Conservation (phyloP, 2,113 vertebrate genomes). For the Gymnogyps californianus region DNA sequence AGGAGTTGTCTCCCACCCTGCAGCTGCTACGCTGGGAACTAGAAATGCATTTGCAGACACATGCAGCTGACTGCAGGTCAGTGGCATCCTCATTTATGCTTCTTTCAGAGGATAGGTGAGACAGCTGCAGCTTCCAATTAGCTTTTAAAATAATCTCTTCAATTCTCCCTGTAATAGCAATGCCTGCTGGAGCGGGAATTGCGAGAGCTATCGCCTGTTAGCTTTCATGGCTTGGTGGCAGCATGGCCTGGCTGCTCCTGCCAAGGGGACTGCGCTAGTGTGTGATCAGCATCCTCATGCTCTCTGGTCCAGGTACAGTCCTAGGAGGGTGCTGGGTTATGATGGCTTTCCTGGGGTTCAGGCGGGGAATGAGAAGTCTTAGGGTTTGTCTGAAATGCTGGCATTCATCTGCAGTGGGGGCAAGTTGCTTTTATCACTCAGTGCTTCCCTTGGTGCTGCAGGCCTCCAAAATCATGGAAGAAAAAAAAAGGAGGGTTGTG, state of each 20-base stretch:
- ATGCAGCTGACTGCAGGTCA: neutral
- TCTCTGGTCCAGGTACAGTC: rapidly evolving
- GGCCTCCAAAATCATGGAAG: neutral
- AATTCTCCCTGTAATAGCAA: neutral
- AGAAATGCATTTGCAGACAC: neutral
- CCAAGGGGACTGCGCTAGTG: neutral
- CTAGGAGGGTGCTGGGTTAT: neutral
- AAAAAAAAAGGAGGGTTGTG: neutral
- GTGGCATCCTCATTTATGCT: neutral
- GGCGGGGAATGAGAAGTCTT: neutral
- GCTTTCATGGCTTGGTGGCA: neutral
- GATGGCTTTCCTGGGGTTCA: neutral
- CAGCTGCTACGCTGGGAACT: neutral
- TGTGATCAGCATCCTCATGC: neutral
- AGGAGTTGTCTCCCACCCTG: neutral
- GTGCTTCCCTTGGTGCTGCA: neutral
- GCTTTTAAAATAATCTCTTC: neutral
- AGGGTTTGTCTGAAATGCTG: neutral
- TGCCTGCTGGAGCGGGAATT: neutral
- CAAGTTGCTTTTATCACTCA: neutral
- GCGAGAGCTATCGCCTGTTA: rapidly evolving
- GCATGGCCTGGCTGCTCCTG: neutral
- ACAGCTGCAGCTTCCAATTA: neutral
- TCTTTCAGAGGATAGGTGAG: neutral
- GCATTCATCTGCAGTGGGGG: neutral